These are phyloP conservation scores for Ibidorhyncha struthersii DNA, from an alignment of 2,113 vertebrate species.

Conservation along the genomic window DNA sequence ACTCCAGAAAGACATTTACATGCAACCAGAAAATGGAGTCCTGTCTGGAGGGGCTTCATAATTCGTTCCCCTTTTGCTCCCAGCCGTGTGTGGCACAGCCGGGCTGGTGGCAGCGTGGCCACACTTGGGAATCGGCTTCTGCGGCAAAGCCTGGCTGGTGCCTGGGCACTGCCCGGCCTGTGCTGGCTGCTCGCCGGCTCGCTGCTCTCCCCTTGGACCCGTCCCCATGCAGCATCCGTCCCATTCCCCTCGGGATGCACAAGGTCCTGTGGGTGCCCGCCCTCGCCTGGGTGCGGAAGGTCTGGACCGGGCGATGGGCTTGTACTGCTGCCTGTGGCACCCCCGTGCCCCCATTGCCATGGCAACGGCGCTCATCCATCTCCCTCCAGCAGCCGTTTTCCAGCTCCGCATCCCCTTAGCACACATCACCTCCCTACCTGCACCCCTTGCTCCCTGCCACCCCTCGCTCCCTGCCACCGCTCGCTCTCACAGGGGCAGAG, in stretches of 20 bases:
- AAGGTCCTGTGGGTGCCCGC: not conserved
- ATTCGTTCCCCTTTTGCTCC: not conserved
- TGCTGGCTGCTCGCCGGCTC: not conserved
- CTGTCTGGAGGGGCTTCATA: not conserved
- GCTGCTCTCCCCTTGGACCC: not conserved
- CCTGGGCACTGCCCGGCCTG: not conserved
- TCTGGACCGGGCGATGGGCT: not conserved
- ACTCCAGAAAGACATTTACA: not conserved
- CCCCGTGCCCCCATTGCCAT: not conserved
- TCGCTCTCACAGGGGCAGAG: no score
- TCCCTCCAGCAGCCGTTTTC: not conserved
- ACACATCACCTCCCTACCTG: not conserved
- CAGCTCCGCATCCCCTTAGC: not conserved
- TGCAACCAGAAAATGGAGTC: not conserved
- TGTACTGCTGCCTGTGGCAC: not conserved
- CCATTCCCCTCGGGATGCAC: accelerated
- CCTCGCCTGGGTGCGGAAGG: not conserved
- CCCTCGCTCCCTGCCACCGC: not conserved
- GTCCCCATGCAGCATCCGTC: accelerated
- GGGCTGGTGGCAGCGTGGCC: accelerated
- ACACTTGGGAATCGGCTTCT: accelerated
- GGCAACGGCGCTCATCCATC: constrained; percentile 8
- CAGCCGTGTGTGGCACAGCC: not conserved
- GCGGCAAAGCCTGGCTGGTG: not conserved
- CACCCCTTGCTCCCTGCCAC: not conserved